Percentiles rank a stretch among this genome's conserved stretches.
These are phyloP conservation scores for Knipowitschia caucasica DNA, from an alignment of 2,797 vertebrate species.

Conservation along the genomic window DNA sequence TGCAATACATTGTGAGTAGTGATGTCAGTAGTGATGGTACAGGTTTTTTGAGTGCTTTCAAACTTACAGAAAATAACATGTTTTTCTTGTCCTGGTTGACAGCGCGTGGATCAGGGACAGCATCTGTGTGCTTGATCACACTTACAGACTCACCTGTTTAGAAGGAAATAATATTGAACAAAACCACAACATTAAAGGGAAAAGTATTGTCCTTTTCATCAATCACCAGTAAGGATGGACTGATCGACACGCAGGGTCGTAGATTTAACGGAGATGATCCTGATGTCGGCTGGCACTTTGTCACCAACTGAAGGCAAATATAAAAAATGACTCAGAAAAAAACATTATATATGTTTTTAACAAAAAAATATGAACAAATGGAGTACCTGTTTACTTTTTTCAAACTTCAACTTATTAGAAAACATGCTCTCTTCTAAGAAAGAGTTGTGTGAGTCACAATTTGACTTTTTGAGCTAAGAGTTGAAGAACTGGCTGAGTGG, in stretches of 20 bases:
- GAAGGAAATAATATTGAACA: neutral
- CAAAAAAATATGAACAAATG: no score
- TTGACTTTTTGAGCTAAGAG: no score
- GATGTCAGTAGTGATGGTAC: no score
- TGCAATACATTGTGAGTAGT: no score
- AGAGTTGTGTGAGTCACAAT: no score
- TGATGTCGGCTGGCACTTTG: slow-evolving; percentile 84
- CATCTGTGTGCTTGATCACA: slow-evolving; percentile 93
- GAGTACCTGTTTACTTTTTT: no score
- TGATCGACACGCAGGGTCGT: slow-evolving; percentile 83
- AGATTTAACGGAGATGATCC: slow-evolving; percentile 76
- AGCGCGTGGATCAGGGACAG: slow-evolving; percentile 87
- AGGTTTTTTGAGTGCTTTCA: neutral
- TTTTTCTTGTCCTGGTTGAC: slow-evolving; percentile 99
- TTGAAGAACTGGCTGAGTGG: no score
- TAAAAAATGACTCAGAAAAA: neutral
- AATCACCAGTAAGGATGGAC: slow-evolving; percentile 86
- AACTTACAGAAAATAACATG: slow-evolving; percentile 94
- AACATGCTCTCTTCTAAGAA: no score
- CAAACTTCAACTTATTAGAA: no score
- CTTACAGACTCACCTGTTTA: slow-evolving; percentile 90
- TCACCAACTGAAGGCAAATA: slow-evolving; percentile 74
- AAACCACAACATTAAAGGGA: neutral
- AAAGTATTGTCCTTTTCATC: neutral
- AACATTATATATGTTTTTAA: no score